Percentiles rank a stretch among this genome's conserved stretches.
Conservation (phyloP, 1,140 invertebrate species). For the Babylonia areolata region DNA sequence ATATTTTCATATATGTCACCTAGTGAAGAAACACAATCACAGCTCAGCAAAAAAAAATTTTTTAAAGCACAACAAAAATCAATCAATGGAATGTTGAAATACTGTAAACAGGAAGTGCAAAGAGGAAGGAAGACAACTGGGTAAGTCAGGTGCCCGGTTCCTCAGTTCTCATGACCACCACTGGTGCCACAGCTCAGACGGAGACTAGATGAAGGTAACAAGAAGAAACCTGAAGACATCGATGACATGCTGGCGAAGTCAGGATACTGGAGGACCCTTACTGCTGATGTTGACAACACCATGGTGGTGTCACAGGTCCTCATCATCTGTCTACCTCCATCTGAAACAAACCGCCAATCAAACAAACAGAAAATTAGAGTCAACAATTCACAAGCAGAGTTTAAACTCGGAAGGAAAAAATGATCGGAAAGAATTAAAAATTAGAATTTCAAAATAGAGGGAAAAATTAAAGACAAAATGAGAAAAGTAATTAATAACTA, state of each 20-base stretch:
- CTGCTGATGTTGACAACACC: background rate
- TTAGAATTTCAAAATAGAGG: no score
- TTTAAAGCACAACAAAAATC: no score
- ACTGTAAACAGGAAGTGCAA: background rate
- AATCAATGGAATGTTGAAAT: background rate
- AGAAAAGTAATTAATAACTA: no score
- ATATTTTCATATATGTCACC: no score
- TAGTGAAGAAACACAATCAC: no score
- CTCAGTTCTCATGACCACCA: background rate
- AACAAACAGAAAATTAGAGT: background rate
- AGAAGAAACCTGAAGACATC: background rate
- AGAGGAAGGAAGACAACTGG: background rate
- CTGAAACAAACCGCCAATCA: background rate
- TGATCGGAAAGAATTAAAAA: no score
- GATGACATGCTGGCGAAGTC: background rate
- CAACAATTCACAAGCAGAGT: background rate
- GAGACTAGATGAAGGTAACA: no score
- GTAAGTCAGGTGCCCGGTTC: background rate
- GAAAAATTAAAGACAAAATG: no score
- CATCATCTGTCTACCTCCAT: constrained; percentile 11
- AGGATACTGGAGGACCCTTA: background rate
- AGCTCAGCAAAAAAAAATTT: no score
- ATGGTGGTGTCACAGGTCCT: background rate
- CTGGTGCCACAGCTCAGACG: background rate
- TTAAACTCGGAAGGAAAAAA: background rate